These are phyloP conservation scores for Lapara coniferarum DNA, from an alignment of 2,888 invertebrate species.

Conservation along the genomic window DNA sequence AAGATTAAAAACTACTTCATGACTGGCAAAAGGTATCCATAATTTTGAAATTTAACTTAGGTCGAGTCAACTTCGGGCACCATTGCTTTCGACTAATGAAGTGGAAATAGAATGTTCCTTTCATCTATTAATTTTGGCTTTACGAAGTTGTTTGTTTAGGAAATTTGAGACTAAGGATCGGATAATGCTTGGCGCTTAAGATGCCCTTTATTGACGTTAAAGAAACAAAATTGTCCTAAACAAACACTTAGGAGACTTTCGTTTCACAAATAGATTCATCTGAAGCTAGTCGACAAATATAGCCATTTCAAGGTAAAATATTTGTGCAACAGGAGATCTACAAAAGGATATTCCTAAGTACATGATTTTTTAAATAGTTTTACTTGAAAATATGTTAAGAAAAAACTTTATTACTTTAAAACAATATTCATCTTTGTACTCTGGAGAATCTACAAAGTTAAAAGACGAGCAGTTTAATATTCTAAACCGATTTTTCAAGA, in stretches of 20 bases:
- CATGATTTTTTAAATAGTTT: background rate
- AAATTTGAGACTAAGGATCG: constrained; percentile 9
- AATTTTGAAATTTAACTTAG: too few species aligned
- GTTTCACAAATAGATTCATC: constrained; percentile 46
- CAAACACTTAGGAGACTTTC: constrained; percentile 41
- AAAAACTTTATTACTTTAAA: background rate
- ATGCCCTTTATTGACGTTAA: constrained; percentile 32
- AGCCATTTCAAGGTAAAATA: too few species aligned
- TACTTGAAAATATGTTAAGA: background rate
- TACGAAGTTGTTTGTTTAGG: background rate
- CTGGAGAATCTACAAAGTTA: background rate
- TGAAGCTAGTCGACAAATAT: background rate
- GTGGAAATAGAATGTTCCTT: background rate
- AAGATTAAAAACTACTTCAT: too few species aligned
- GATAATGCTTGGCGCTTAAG: constrained; percentile 30
- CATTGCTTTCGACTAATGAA: too few species aligned
- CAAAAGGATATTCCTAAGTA: too few species aligned
- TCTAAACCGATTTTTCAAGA: constrained; percentile 20
- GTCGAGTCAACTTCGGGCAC: too few species aligned
- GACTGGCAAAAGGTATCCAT: too few species aligned
- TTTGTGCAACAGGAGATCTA: too few species aligned
- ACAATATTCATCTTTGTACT: background rate
- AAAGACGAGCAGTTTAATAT: background rate
- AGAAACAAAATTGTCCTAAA: constrained; percentile 44
- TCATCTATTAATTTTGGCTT: background rate